A percentile compares a stretch with the other conserved stretches of the same genome.
These are phyloP conservation scores for Agonopterix alstromeriana DNA, from an alignment of 2,888 invertebrate species.

Conservation along the genomic window DNA sequence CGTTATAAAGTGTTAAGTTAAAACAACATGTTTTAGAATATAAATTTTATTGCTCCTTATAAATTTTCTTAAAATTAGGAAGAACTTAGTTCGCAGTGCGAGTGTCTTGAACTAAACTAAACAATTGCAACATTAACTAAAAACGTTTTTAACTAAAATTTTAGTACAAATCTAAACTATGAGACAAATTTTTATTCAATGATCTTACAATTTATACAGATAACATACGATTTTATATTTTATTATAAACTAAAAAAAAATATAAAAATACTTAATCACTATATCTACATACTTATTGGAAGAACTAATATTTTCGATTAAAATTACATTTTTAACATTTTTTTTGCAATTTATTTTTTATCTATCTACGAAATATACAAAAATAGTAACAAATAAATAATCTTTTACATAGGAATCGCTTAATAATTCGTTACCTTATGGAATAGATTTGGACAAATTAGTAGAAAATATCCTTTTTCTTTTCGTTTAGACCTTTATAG, in stretches of 20 bases:
- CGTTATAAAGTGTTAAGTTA: neutral
- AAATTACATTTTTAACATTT: constrained; percentile 26
- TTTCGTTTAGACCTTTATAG: constrained; percentile 31
- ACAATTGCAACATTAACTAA: constrained; percentile 54
- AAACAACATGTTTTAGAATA: constrained; percentile 42
- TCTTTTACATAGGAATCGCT: constrained; percentile 60
- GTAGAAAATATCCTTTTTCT: constrained; percentile 15
- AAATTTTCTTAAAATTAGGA: constrained; percentile 71
- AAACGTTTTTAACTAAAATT: constrained; percentile 45
- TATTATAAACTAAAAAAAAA: constrained; percentile 24
- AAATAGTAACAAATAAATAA: constrained; percentile 73
- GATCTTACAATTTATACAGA: constrained; percentile 68
- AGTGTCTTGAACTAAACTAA: constrained; percentile 44
- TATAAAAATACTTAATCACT: constrained; percentile 41
- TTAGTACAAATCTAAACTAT: constrained; percentile 57
- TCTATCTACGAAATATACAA: constrained; percentile 57
- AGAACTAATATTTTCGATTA: constrained; percentile 44
- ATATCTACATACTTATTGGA: constrained; percentile 69
- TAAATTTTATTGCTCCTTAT: constrained; percentile 71
- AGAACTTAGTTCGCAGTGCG: constrained; percentile 68
- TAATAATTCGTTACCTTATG: constrained; percentile 27
- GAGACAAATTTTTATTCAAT: constrained; percentile 55
- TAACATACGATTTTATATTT: constrained; percentile 28
- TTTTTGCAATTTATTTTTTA: constrained; percentile 27
- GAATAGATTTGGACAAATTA: constrained; percentile 32